Conservation (phyloP, 2,888 invertebrate species). For the Corythucha ciliata region DNA sequence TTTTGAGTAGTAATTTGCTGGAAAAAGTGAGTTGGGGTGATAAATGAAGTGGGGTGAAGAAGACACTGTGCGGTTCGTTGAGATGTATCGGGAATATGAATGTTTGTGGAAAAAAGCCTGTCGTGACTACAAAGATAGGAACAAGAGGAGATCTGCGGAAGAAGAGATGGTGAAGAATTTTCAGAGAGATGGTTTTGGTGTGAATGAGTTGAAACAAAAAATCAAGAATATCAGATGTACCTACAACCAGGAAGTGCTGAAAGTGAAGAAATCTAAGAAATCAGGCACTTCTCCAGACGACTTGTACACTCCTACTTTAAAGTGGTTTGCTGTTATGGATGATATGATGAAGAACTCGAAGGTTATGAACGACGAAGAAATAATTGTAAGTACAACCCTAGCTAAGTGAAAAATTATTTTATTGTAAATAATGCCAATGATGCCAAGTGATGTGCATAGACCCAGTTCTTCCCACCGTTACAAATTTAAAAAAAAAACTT, state of each 20-base stretch:
- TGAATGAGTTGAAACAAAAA: conserved; percentile 18
- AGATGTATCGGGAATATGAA: conserved; percentile 46
- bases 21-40: conserved; percentile 10
- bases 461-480: too few species aligned
- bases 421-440: too few species aligned
- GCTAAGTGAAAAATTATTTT: too few species aligned
- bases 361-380: too few species aligned
- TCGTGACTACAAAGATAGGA: conserved; percentile 42
- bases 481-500: too few species aligned
- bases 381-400: too few species aligned
- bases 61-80: conserved; percentile 45
- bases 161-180: conserved; percentile 40
- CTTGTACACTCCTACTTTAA: too few species aligned
- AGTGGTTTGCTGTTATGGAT: too few species aligned
- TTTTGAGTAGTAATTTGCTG: conserved; percentile 1
- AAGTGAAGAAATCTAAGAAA: conserved; percentile 12
- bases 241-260: conserved; percentile 21
- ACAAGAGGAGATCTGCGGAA: too few species aligned
- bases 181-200: conserved; percentile 40
- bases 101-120: conserved; percentile 45
- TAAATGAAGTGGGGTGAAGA: conserved; percentile 44
- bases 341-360: too few species aligned
- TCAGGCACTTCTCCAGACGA: too few species aligned
- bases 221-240: conserved; percentile 19
- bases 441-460: too few species aligned